Conservation (phyloP, 2,113 vertebrate genomes). For the Cheirogaleus medius region DNA sequence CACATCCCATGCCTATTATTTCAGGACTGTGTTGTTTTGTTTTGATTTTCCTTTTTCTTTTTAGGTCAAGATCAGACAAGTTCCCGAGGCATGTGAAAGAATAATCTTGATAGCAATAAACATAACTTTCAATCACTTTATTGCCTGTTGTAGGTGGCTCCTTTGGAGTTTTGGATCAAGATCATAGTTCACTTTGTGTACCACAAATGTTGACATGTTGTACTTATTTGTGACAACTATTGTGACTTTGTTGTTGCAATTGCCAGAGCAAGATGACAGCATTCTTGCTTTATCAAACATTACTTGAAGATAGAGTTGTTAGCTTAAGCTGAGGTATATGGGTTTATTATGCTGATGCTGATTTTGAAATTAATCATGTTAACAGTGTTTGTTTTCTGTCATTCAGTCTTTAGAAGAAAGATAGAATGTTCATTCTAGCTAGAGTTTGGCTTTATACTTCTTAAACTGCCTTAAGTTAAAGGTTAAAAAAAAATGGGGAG, state of each 20-base stretch:
- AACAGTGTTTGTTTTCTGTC: neutral
- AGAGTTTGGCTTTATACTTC: neutral
- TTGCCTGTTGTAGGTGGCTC: conserved; percentile 35
- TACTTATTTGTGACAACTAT: neutral
- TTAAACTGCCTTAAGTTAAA: neutral
- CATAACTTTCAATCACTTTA: conserved; percentile 36
- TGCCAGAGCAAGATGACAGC: conserved; percentile 23
- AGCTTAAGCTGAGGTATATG: neutral
- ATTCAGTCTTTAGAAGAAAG: neutral
- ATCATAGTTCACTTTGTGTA: conserved; percentile 2
- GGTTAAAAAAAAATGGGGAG: too few species aligned
- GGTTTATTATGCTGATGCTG: neutral
- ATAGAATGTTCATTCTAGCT: neutral
- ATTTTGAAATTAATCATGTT: neutral
- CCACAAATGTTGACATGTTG: neutral
- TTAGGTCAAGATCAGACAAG: conserved; percentile 57
- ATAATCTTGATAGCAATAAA: conserved; percentile 28
- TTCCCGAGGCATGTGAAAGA: neutral
- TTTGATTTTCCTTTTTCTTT: conserved; percentile 41
- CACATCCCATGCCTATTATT: neutral
- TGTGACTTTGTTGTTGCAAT: conserved; percentile 37
- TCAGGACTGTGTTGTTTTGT: neutral
- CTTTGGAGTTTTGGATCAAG: neutral
- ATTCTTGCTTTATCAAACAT: neutral
- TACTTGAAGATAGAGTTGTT: neutral